phyloP scores from a whole-genome alignment of 2,113 vertebrate species.

The Salvelinus alpinus region DNA sequence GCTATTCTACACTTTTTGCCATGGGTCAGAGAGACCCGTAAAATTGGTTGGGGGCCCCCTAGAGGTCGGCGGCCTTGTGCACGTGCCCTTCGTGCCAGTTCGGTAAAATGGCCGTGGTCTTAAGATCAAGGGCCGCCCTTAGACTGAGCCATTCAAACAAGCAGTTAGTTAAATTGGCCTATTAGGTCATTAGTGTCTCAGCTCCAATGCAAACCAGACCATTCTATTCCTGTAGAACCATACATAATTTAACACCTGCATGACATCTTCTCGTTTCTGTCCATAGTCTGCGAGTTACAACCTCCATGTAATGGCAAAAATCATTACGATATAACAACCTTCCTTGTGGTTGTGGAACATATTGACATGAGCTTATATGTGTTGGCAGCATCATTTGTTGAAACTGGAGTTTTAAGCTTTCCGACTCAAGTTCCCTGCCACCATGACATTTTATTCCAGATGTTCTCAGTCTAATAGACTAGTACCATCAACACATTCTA shows the following conservation, averaged over 20 bases:
- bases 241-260: constrained; percentile 7
- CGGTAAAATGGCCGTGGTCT: not conserved
- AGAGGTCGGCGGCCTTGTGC: no score
- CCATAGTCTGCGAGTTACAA: not conserved
- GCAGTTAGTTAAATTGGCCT: constrained; percentile 25
- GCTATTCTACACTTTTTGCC: no score
- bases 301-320: not conserved
- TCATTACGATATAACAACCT: not conserved
- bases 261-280: not conserved
- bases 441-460: constrained; percentile 16
- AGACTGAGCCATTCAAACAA: constrained; percentile 8
- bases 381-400: not conserved
- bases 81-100: no score
- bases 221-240: not conserved
- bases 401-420: not conserved
- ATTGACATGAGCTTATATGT: no score
- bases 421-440: not conserved
- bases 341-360: constrained; percentile 1
- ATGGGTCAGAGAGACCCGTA: no score
- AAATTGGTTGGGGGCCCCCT: no score
- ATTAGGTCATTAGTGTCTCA: constrained; percentile 22
- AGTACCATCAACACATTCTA: not conserved
- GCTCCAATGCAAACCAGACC: constrained; percentile 8
- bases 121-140: not conserved
- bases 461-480: constrained; percentile 16